Conservation (phyloP, 1,140 invertebrate genomes). For the Hylaeus anthracinus region DNA sequence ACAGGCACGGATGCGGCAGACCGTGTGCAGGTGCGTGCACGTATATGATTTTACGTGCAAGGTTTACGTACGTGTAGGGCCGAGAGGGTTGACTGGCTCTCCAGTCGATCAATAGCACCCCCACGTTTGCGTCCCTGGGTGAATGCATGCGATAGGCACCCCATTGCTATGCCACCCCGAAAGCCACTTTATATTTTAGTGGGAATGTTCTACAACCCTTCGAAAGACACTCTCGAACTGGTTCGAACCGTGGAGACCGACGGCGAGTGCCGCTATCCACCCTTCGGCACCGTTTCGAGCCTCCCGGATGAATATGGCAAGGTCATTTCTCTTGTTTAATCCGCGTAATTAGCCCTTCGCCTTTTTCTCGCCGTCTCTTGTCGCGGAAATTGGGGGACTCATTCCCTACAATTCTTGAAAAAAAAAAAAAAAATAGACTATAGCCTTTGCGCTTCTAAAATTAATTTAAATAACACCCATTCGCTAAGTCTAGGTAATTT, state of each 20-base stretch:
- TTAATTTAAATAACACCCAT: too few relatives aligned
- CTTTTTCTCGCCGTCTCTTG: neutral
- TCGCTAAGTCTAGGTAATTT: too few relatives aligned
- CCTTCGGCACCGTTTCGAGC: conserved; percentile 10
- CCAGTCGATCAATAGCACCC: conserved; percentile 79
- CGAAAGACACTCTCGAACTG: conserved; percentile 71
- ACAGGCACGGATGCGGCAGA: conserved; percentile 47
- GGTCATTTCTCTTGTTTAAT: conserved; percentile 50
- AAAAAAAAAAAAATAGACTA: too few relatives aligned
- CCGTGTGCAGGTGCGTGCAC: conserved; percentile 45
- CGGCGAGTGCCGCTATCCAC: neutral
- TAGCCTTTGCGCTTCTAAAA: too few relatives aligned
- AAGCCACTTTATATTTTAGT: conserved; percentile 81
- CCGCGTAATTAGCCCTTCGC: conserved; percentile 34
- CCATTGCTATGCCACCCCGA: conserved; percentile 77
- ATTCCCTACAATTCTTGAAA: neutral
- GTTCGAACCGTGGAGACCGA: conserved; percentile 43
- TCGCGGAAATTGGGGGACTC: neutral
- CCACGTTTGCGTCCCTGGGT: conserved; percentile 69
- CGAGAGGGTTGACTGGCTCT: conserved; percentile 77
- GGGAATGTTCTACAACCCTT: conserved; percentile 79
- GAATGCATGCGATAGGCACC: conserved; percentile 77
- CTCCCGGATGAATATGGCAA: conserved; percentile 36
- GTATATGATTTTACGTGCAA: conserved; percentile 58
- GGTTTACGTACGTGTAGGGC: conserved; percentile 66